Evolutionary conservation across 2,888 invertebrate genomes (phyloP).

Genomic region (Meiosimyza platycephala): DNA sequence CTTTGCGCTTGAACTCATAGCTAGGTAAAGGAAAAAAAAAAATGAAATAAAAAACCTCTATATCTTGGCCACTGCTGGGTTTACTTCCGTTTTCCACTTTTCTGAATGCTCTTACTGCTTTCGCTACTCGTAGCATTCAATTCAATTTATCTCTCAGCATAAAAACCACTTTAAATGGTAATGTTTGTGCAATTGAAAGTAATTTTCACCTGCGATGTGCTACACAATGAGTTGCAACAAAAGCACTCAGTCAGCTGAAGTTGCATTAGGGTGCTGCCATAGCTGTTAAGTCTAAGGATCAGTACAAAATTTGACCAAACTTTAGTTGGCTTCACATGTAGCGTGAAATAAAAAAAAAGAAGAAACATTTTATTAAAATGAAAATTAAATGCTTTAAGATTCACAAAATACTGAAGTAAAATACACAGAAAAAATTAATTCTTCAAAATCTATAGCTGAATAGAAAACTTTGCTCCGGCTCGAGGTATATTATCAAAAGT

Average conservation of each 20-base stretch:
- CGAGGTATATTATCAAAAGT: too few species aligned
- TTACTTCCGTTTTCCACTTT: not conserved
- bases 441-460: too few species aligned
- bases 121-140: conserved; percentile 12
- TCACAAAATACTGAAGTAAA: too few species aligned
- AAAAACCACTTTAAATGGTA: conserved; percentile 26
- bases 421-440: too few species aligned
- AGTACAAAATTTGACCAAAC: not conserved
- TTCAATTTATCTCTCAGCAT: conserved; percentile 30
- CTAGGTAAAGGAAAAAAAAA: too few species aligned
- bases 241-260: not conserved
- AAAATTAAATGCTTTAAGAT: too few species aligned
- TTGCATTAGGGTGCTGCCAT: not conserved
- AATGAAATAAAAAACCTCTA: too few species aligned
- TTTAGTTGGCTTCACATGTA: not conserved
- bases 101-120: not conserved
- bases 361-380: too few species aligned
- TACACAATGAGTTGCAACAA: not conserved
- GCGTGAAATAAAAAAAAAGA: not conserved
- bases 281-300: not conserved
- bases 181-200: conserved; percentile 31
- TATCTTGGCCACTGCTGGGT: too few species aligned
- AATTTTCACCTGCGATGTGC: conserved; percentile 30
- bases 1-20: too few species aligned
- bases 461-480: too few species aligned